Base-by-base conservation (phyloP, 2,888 invertebrate genomes). In the Ligdia adustata region DNA sequence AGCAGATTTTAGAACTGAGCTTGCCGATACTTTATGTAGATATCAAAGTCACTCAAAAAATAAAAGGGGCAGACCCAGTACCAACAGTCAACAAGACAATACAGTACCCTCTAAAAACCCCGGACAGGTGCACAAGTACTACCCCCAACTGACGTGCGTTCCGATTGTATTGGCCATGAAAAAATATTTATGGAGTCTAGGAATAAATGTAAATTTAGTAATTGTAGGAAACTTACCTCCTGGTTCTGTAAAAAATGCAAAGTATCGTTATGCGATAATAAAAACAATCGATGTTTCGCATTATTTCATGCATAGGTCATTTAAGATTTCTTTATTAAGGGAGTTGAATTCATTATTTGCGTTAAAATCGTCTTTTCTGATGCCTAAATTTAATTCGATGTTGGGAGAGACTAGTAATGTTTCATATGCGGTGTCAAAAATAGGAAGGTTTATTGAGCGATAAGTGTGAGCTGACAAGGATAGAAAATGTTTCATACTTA, bases 91-190 rank as follows among this genome's bases (percentile, higher is more conserved):
- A 51, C 1, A 51, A 13, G 20, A 33, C 31, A 38, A 53, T 12
- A 32, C 55, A 33, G 50, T 57, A 47, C n/a, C n/a, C n/a, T 56
- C 57, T 51, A 60, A 57, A 55, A 57, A 28, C 46, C 54, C 44
- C 35, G 47, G 51, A n/a, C n/a, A 35, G 54, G 55, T 14, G 44
- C 52, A 24, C 52, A 49, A 47, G 56, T 58, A 31, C 56, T 53
- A 9, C 49, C 58, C 39, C 55, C 56, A 29, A 40, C 32, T 40
- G 52, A 55, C 43, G 47, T 57, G 16, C 13, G 60, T 41, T 61
- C 53, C 24, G 64, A 62, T 65, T 55, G 56, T 14, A 9, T 62
- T n/a, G 57, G 39, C 49, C 63, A 65, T 33, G 40, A 59, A 43
- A 56, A 57, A 45, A 50, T 34, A 53, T 52, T 55, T 42, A 62